Evolutionary conservation across 1,140 invertebrate species (phyloP).

Genomic region (Trichonephila clavipes): DNA sequence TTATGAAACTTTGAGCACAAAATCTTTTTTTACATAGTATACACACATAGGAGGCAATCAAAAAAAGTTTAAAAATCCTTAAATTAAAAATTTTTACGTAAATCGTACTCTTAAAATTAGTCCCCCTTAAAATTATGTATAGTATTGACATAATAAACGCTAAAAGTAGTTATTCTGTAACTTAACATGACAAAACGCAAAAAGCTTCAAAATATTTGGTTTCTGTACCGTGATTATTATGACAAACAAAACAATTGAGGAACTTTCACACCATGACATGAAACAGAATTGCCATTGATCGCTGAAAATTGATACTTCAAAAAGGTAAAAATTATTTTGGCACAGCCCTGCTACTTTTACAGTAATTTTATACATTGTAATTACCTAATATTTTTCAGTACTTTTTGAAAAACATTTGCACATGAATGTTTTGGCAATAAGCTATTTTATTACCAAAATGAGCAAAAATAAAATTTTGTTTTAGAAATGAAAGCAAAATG

Average conservation of each 20-base stretch:
- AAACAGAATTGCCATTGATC: conserved; percentile 67
- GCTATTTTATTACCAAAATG: no score
- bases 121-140: no score
- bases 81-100: no score
- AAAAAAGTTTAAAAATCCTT: no score
- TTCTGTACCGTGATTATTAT: conserved; percentile 34
- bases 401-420: background rate
- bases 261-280: conserved; percentile 70
- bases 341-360: conserved; percentile 48
- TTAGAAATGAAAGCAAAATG: no score
- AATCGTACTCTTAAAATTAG: no score
- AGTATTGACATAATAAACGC: no score
- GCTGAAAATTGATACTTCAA: background rate
- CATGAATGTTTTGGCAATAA: background rate
- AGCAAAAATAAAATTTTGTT: no score
- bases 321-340: conserved; percentile 50
- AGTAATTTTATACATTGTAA: background rate
- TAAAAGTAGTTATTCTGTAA: no score
- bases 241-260: conserved; percentile 70
- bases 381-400: background rate
- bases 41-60: no score
- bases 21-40: no score
- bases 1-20: no score
- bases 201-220: background rate
- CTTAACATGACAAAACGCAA: background rate